Evolutionary conservation across 2,797 vertebrate genomes (phyloP), one percentile per base, ranked within the genome.

Genomic region (Columba guinea): DNA sequence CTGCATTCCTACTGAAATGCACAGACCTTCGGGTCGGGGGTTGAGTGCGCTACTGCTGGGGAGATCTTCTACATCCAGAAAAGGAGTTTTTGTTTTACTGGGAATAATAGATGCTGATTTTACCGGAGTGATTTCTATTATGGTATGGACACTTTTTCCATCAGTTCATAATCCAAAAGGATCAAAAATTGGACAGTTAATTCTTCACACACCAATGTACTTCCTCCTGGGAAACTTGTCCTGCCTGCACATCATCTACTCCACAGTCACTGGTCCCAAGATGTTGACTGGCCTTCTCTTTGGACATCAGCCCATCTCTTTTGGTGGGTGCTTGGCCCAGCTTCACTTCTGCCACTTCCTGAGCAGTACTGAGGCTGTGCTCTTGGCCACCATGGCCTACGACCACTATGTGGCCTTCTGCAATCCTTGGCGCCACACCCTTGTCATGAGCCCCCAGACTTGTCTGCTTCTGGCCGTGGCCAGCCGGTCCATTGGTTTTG

Each of bases 271-370:
- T 8, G 84, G 96, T 48, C 94, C 95, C 37, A 95, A 95, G 71
- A 96, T 96, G 95, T 46, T 94, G 49, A 48, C 52, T 52, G 94
- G 83, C 64, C 95, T 96, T 22, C 92, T 97, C 60, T 96, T 94
- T 5, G 94, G 93, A 5, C 94, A 94, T 68, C 95, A 92, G 5
- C 67, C 77, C 87, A 94, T 96, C 63, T 97, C 97, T 21, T 94
- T 94, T 21, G 75, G 37, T 5, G 89, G 68, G 4, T 97, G 96
- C 55, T 89, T 97, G 65, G 89, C 84, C 26, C 96, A 97, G 41
- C 94, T 96, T 59, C 94, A 95, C 58, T 96, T 97, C 87, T 96
- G 97, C 84, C 92, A 95, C 83, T 93, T 94, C 63, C 84, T 97
- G 84, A 96, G 96, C 49, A 96, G 95, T 11, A 44, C 95, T 2